phyloP scores from a whole-genome alignment of 1,140 invertebrate species.

The Copidosoma floridanum region DNA sequence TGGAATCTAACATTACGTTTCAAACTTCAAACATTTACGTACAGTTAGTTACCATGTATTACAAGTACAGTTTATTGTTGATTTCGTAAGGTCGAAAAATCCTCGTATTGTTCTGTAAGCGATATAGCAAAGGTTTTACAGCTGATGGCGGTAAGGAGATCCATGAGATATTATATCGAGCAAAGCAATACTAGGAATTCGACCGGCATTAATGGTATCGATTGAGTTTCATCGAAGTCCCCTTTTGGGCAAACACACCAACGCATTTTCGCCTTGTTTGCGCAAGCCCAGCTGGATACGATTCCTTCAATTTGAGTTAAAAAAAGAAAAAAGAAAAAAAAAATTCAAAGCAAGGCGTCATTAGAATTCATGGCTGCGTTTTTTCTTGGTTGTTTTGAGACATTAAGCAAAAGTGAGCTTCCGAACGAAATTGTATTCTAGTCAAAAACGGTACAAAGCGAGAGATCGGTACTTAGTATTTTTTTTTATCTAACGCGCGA shows the following conservation, averaged over 20 bases:
- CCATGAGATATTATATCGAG: too few relatives aligned
- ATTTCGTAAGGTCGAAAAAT: slow-evolving; percentile 39
- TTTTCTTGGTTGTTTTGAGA: too few relatives aligned
- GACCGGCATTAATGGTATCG: slow-evolving; percentile 45
- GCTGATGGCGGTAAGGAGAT: too few relatives aligned
- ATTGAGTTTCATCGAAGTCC: slow-evolving; percentile 56
- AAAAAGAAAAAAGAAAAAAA: too few relatives aligned
- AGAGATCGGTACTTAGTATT: slow-evolving; percentile 53
- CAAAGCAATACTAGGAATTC: slow-evolving; percentile 33
- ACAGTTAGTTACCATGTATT: slow-evolving; percentile 51
- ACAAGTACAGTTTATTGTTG: slow-evolving; percentile 53
- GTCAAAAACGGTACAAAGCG: slow-evolving; percentile 56
- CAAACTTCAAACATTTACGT: slow-evolving; percentile 51
- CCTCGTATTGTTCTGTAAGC: slow-evolving; percentile 16
- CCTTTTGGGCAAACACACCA: slow-evolving; percentile 57
- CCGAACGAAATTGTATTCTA: slow-evolving; percentile 55
- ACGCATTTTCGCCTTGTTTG: slow-evolving; percentile 47
- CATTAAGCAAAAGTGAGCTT: slow-evolving; percentile 9
- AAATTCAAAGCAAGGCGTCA: too few relatives aligned
- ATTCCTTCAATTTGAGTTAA: neutral
- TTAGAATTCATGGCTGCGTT: too few relatives aligned
- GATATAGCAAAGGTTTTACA: neutral
- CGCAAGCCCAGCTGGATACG: slow-evolving; percentile 30
- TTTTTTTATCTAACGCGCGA: slow-evolving; percentile 28
- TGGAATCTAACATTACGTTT: slow-evolving; percentile 45